Conservation (phyloP, 2,888 invertebrate species). For the Bembecia ichneumoniformis region DNA sequence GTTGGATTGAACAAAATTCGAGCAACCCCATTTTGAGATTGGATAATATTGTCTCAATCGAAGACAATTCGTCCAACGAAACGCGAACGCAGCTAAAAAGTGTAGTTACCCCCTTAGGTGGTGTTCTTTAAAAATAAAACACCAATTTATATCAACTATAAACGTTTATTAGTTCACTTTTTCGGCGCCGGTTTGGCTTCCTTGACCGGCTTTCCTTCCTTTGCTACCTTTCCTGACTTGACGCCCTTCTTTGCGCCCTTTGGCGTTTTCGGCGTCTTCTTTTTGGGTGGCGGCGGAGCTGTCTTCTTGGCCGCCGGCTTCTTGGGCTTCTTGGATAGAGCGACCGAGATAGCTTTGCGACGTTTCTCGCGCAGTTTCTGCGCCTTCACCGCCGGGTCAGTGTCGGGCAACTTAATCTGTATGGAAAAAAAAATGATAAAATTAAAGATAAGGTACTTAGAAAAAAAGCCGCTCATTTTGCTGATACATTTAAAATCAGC, state of each 20-base stretch:
- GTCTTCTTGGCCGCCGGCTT: slow-evolving; percentile 61
- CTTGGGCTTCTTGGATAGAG: slow-evolving; percentile 67
- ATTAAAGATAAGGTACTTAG: background rate
- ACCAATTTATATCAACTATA: slow-evolving; percentile 9
- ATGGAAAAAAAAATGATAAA: background rate
- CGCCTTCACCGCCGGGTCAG: slow-evolving; percentile 59
- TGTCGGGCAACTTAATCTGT: slow-evolving; percentile 64
- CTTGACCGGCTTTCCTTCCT: slow-evolving; percentile 19
- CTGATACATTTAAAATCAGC: slow-evolving; percentile 25
- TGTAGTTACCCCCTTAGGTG: too few species aligned
- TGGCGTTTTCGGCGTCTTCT: slow-evolving; percentile 31
- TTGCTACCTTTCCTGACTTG: slow-evolving; percentile 20
- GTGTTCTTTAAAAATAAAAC: slow-evolving; percentile 5
- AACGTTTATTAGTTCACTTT: slow-evolving; percentile 30
- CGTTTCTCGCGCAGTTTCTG: slow-evolving; percentile 64
- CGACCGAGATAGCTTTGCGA: slow-evolving; percentile 64
- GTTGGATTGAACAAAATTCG: too few species aligned
- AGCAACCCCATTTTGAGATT: too few species aligned
- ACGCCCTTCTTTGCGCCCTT: slow-evolving; percentile 22
- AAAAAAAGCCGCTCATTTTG: too few species aligned
- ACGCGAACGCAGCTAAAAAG: too few species aligned
- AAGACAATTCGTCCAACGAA: too few species aligned
- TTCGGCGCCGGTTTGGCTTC: slow-evolving; percentile 27
- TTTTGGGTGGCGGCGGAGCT: slow-evolving; percentile 54
- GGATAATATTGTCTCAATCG: too few species aligned